A percentile compares a stretch with the other conserved stretches of the same genome.
Evolutionary conservation across 2,888 invertebrate species (phyloP).

Genomic region (Acrocyrtus sp.): DNA sequence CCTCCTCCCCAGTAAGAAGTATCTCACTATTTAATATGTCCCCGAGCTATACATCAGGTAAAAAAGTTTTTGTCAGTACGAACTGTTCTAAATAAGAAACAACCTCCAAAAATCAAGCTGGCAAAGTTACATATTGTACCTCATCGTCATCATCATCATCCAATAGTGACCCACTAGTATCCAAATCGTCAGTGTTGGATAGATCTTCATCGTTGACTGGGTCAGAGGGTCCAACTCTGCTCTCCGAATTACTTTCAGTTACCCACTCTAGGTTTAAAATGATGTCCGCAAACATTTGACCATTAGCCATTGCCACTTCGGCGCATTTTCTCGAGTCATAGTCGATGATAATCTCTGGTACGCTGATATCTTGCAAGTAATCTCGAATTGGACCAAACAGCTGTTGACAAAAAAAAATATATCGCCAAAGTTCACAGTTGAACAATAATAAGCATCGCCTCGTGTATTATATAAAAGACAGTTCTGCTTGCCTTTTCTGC

Average conservation of each 20-base stretch:
- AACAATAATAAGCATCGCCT: too few relatives aligned
- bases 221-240: slow-evolving; percentile 20
- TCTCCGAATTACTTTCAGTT: slow-evolving; percentile 5
- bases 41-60: slow-evolving; percentile 40
- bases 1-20: slow-evolving; percentile 85
- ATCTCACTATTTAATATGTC: slow-evolving; percentile 74
- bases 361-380: slow-evolving; percentile 78
- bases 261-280: slow-evolving; percentile 69
- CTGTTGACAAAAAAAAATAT: slow-evolving; percentile 67
- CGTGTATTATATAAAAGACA: too few relatives aligned
- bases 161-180: slow-evolving; percentile 66
- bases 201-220: slow-evolving; percentile 44
- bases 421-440: too few relatives aligned
- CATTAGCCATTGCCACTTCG: slow-evolving; percentile 80
- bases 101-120: too few relatives aligned
- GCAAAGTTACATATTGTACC: slow-evolving; percentile 14
- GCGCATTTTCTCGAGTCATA: slow-evolving; percentile 82
- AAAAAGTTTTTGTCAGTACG: too few relatives aligned
- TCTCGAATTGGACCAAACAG: slow-evolving; percentile 90
- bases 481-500: too few relatives aligned
- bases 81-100: too few relatives aligned
- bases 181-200: slow-evolving; percentile 65
- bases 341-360: slow-evolving; percentile 80
- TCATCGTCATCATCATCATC: slow-evolving; percentile 66
- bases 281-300: slow-evolving; percentile 78